Base-by-base conservation (phyloP, 2,113 vertebrate genomes). In the Siphamia tubifer region DNA sequence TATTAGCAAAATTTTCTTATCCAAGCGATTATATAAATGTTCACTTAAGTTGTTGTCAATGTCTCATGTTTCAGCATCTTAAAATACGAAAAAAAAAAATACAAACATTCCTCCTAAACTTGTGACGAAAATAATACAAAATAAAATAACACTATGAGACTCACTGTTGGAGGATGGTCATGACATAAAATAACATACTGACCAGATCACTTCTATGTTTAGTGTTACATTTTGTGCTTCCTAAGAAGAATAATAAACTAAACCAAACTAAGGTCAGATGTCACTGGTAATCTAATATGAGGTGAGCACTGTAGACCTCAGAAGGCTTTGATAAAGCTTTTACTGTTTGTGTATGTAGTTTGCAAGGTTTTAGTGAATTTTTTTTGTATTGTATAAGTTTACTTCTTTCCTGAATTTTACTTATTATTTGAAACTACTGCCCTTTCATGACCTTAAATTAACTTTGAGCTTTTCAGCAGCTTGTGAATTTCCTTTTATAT, bases 401-500 rank as follows among this genome's bases (percentile, higher is more conserved):
- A 13, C n/a, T 63, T 47, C 34, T 12, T 27, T 40, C 11, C 15
- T 51, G 32, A 48, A 52, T 51, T 31, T 20, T 15, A 21, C 69
- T 31, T 39, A 27, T n/a, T 62, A 45, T 75, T 47, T 67, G 43
- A 73, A 47, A 36, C 13, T 16, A 5, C 12, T 53, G 64, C 31
- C 51, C 55, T 1, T 23, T 51, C 9, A 13, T 66, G 42, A 64
- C 74, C 45, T 63, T 13, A 48, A 27, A 65, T 75, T 61, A 86
- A 68, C 56, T 66, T 71, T 44, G 32, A 68, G 35, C 43, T 36
- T 31, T 27, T 30, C 43, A 58, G 42, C 69, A 72, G 38, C 62
- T 65, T 69, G 34, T 55, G 36, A 8, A 51, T 62, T 56, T 58
- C 21, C 45, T 79, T 45, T 74, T 47, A 52, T 77, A 47, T 86